A percentile compares a stretch with the other conserved stretches of the same genome.
Evolutionary conservation across 2,888 invertebrate genomes (phyloP).

Genomic region (Gasteruption jaculator): DNA sequence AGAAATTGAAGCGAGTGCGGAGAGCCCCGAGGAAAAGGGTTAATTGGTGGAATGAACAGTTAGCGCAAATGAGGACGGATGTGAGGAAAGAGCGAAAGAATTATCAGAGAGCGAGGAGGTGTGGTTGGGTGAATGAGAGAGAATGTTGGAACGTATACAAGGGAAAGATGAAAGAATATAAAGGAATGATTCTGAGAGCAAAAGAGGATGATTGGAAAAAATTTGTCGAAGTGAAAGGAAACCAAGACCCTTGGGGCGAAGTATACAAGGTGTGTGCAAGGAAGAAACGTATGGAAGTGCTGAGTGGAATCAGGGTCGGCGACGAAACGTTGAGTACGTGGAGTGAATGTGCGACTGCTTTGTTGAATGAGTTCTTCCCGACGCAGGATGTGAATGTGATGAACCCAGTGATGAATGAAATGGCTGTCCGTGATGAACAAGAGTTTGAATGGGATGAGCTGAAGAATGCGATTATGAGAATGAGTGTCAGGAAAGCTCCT

Average conservation of each 20-base stretch:
- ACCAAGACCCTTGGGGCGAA: slow-evolving; percentile 2
- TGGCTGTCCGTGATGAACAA: background rate
- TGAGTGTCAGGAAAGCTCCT: too few species aligned
- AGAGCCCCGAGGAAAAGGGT: too few species aligned
- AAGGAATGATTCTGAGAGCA: background rate
- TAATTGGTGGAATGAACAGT: background rate
- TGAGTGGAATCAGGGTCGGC: background rate
- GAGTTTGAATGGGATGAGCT: too few species aligned
- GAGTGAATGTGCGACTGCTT: background rate
- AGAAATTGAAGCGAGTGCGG: background rate
- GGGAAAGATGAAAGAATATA: slow-evolving; percentile 2
- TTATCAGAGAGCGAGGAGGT: background rate
- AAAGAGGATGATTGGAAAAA: slow-evolving; percentile 11
- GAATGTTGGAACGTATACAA: background rate
- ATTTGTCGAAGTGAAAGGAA: slow-evolving; percentile 2
- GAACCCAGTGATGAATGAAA: too few species aligned
- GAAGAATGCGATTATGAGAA: too few species aligned
- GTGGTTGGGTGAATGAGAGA: too few species aligned
- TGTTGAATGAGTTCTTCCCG: background rate
- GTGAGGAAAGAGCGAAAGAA: background rate
- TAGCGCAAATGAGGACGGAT: background rate
- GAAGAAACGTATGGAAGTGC: background rate
- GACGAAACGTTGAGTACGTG: background rate
- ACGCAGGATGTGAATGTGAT: background rate
- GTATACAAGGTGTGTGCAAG: slow-evolving; percentile 8